Conservation (phyloP, 2,113 vertebrate genomes). For the Entelurus aequoreus region DNA sequence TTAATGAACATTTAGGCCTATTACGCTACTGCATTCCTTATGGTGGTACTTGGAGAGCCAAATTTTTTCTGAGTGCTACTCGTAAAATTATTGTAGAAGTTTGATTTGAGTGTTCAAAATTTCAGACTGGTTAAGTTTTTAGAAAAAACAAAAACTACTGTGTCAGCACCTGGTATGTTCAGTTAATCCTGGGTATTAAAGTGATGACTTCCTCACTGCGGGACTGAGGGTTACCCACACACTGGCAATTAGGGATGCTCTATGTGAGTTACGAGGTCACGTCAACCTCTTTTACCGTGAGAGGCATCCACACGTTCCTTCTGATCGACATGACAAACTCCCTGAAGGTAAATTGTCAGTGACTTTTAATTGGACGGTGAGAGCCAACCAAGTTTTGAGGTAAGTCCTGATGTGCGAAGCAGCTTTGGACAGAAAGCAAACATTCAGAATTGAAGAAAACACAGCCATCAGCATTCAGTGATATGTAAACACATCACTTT, state of each 20-base stretch:
- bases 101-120: too few species aligned
- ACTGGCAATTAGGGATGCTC: constrained; percentile 47
- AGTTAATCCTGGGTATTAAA: constrained; percentile 24
- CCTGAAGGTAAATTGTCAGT: constrained; percentile 68
- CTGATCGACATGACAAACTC: constrained; percentile 45
- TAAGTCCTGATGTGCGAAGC: constrained; percentile 52
- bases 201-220: constrained; percentile 24
- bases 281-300: constrained; percentile 36
- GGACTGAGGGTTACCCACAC: constrained; percentile 26
- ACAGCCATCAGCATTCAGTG: constrained; percentile 41
- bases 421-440: constrained; percentile 32
- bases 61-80: too few species aligned
- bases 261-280: constrained; percentile 41
- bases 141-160: not conserved
- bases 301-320: constrained; percentile 9
- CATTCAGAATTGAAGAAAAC: constrained; percentile 32
- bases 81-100: too few species aligned
- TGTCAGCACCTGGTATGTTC: not conserved
- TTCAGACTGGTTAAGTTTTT: too few species aligned
- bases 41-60: too few species aligned
- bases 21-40: too few species aligned
- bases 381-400: constrained; percentile 52
- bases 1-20: too few species aligned
- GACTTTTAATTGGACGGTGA: constrained; percentile 60
- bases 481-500: constrained; percentile 65